These are phyloP conservation scores for Steromphala cineraria DNA, from an alignment of 2,888 invertebrate genomes.

Conservation along the genomic window DNA sequence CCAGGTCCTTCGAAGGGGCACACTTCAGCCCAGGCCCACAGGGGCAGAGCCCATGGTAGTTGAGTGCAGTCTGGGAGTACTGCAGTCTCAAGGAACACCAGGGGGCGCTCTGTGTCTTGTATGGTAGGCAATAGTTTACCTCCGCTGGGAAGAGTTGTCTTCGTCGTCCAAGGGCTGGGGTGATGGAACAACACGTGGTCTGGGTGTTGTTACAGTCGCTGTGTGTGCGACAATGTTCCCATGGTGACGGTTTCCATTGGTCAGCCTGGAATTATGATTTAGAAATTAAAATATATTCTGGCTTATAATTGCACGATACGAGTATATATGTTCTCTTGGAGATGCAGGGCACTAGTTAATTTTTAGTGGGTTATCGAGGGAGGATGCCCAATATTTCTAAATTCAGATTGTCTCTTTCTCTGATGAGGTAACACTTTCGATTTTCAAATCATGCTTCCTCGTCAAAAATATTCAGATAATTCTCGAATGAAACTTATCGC, in stretches of 20 bases:
- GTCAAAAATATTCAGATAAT: too few relatives aligned
- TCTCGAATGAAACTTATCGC: too few relatives aligned
- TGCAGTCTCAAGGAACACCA: conserved; percentile 56
- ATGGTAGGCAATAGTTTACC: conserved; percentile 60
- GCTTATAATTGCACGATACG: too few relatives aligned
- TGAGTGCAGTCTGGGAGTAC: conserved; percentile 37
- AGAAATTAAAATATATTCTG: too few relatives aligned
- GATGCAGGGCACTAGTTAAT: too few relatives aligned
- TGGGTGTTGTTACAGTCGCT: conserved; percentile 38
- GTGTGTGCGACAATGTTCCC: conserved; percentile 43
- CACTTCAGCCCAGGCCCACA: conserved; percentile 58
- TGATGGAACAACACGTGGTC: conserved; percentile 41
- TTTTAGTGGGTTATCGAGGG: too few relatives aligned
- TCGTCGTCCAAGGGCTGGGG: conserved; percentile 48
- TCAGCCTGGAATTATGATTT: neutral
- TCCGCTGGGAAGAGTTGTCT: conserved; percentile 42
- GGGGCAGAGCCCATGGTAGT: conserved; percentile 58
- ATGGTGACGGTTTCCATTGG: conserved; percentile 36
- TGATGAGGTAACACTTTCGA: too few relatives aligned
- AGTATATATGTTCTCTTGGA: too few relatives aligned
- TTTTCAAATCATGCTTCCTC: too few relatives aligned
- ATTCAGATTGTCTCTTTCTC: too few relatives aligned
- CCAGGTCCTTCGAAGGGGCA: conserved; percentile 45
- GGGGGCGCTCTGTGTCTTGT: conserved; percentile 53
- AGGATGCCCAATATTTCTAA: too few relatives aligned